These are phyloP conservation scores for Didymodactylos carnosus DNA, from an alignment of 2,888 invertebrate genomes.

Conservation along the genomic window DNA sequence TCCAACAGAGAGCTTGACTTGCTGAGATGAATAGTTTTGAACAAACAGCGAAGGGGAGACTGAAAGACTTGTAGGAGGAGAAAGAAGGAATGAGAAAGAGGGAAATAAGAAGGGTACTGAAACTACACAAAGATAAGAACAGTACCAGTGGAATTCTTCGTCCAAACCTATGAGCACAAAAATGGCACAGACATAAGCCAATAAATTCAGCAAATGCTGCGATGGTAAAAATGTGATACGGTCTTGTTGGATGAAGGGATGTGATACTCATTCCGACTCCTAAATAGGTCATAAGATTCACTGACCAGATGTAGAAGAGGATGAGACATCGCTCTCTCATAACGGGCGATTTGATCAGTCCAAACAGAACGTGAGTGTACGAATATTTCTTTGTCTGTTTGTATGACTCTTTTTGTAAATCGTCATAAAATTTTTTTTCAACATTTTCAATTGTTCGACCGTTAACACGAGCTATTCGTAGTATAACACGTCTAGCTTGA, in stretches of 20 bases:
- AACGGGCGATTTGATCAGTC: conserved; percentile 4
- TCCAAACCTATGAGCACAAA: conserved; percentile 2
- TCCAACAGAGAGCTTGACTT: conserved; percentile 5
- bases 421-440: neutral
- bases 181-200: conserved; percentile 3
- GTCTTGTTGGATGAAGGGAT: neutral
- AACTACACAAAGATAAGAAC: conserved; percentile 1
- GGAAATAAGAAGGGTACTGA: conserved; percentile 3
- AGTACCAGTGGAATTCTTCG: neutral
- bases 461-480: neutral
- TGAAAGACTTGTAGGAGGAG: neutral
- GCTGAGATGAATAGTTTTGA: conserved; percentile 11
- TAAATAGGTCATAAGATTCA: conserved; percentile 4
- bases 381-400: neutral
- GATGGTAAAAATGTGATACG: neutral
- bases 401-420: neutral
- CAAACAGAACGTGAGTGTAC: conserved; percentile 4
- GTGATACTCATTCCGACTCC: conserved; percentile 12
- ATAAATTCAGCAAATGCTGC: neutral
- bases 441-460: neutral
- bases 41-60: neutral
- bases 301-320: conserved; percentile 7
- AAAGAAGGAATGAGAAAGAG: neutral
- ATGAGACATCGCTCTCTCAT: conserved; percentile 8
- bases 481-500: conserved; percentile 1